Conservation (phyloP, 2,113 vertebrate genomes). For the Probosciger aterrimus region DNA sequence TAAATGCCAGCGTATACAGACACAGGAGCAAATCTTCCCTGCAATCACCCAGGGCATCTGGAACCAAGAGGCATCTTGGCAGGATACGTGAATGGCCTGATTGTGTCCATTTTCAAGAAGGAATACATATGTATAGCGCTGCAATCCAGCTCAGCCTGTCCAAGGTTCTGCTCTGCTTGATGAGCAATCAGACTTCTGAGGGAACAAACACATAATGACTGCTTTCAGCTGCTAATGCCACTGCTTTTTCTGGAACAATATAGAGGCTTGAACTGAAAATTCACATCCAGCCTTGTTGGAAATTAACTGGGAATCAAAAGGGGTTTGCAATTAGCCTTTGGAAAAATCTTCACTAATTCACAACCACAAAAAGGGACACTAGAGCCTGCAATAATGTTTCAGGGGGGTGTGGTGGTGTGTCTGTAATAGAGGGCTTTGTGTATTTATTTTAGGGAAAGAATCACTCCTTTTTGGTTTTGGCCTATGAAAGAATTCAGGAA, state of each 20-base stretch:
- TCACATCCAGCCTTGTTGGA: slow-evolving; percentile 56
- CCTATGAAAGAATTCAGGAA: not conserved
- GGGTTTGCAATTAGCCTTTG: slow-evolving; percentile 29
- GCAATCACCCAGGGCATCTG: slow-evolving; percentile 39
- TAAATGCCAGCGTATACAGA: not conserved
- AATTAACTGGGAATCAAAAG: slow-evolving; percentile 16
- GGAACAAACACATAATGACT: slow-evolving; percentile 47
- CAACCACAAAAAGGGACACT: not conserved
- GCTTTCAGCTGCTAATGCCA: slow-evolving; percentile 58
- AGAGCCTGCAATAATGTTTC: not conserved
- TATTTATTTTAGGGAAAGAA: not conserved
- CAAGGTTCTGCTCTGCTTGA: not conserved
- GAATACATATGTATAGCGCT: slow-evolving; percentile 28
- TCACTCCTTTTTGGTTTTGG: not conserved
- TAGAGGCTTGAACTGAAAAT: slow-evolving; percentile 45
- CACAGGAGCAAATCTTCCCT: not conserved
- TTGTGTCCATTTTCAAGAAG: slow-evolving; percentile 42
- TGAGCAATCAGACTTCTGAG: slow-evolving; percentile 51
- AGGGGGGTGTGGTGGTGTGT: not conserved
- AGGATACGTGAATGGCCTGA: slow-evolving; percentile 36
- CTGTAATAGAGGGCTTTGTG: not conserved
- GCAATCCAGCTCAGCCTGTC: slow-evolving; percentile 16
- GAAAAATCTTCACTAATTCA: not conserved
- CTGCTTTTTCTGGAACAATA: slow-evolving; percentile 59
- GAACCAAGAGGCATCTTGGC: slow-evolving; percentile 42